Base-by-base conservation (phyloP, 2,888 invertebrate genomes). In the Apodemia duryi region DNA sequence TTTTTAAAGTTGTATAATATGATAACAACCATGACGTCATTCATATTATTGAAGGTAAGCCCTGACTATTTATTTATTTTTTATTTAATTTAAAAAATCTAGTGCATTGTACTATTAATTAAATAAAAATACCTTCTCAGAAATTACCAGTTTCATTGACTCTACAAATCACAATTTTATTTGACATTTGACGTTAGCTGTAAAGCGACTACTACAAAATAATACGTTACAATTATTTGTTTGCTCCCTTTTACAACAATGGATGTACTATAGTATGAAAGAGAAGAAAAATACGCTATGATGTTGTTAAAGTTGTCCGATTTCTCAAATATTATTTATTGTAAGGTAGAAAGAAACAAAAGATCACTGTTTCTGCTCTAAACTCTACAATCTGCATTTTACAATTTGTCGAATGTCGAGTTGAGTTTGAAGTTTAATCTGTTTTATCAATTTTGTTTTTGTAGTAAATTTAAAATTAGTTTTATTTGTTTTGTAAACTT, bases 1-100 rank as follows among this genome's bases (percentile, higher is more conserved):
- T 78, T 81, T 80, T 74, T 77, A 75, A 84, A 86, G 83, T 88
- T 86, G 84, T 84, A 89, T 88, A 91, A 83, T 84, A 91, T 92
- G 91, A 91, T 89, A 88, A 91, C 92, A 88, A 91, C 85, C 84
- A 92, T 92, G 92, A 91, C 92, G 91, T 92, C 92, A 88, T 92
- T 91, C 81, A 92, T 92, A 81, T 80, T 92, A 68, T 84, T 92
- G 69, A 91, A 92, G 91, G 92, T 92, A 84, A 86, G 87, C n/a
- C 13, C 32, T 60, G 6, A 60, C 29, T 29, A 7, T 60, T 60
- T 60, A 32, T 32, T 60, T 60, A 60, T 3, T n/a, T 60, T 60
- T 32, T 13, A 7, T 35, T 32, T 13, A n/a, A 35, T 35, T 57
- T 13, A 1, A 29, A 60, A 13, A 32, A 49, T 21, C n/a, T 51